Evolutionary conservation across 2,888 invertebrate species (phyloP).

Genomic region (Drosophila meridionalis): DNA sequence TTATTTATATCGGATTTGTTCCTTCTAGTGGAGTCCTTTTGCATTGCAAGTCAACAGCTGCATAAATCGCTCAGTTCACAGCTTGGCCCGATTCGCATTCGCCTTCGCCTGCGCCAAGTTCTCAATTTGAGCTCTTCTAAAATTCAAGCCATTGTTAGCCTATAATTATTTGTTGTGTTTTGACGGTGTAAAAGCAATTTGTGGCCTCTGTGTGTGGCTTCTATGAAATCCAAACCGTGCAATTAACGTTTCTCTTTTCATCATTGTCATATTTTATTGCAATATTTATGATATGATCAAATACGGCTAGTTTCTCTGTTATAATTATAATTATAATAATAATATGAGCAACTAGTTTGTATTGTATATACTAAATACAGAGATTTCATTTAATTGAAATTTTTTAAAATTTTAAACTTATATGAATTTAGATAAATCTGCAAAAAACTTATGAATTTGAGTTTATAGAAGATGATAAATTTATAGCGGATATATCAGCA

Average conservation of each 20-base stretch:
- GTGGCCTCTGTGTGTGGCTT: neutral
- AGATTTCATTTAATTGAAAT: too few relatives aligned
- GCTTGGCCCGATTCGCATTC: constrained; percentile 59
- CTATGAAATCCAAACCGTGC: neutral
- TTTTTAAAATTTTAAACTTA: too few relatives aligned
- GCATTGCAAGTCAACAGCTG: constrained; percentile 55
- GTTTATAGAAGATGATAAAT: too few relatives aligned
- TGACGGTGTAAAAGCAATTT: neutral
- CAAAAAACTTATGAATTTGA: too few relatives aligned
- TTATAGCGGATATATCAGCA: too few relatives aligned
- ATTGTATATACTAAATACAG: neutral
- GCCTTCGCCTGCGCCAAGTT: constrained; percentile 3
- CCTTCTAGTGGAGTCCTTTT: constrained; percentile 28
- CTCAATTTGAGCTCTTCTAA: constrained; percentile 18
- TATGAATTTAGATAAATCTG: too few relatives aligned
- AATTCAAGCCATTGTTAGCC: constrained; percentile 9
- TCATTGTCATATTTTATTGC: neutral
- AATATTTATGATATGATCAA: neutral
- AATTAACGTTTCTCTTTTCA: neutral
- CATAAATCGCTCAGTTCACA: constrained; percentile 44
- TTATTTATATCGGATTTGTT: constrained; percentile 74
- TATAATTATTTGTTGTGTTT: constrained; percentile 6
- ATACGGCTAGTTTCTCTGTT: neutral
- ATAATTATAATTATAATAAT: too few relatives aligned
- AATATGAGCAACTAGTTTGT: neutral